Percentiles rank a stretch among this genome's conserved stretches.
These are phyloP conservation scores for Sphaeridia pumilis DNA, from an alignment of 2,888 invertebrate species.

Conservation along the genomic window DNA sequence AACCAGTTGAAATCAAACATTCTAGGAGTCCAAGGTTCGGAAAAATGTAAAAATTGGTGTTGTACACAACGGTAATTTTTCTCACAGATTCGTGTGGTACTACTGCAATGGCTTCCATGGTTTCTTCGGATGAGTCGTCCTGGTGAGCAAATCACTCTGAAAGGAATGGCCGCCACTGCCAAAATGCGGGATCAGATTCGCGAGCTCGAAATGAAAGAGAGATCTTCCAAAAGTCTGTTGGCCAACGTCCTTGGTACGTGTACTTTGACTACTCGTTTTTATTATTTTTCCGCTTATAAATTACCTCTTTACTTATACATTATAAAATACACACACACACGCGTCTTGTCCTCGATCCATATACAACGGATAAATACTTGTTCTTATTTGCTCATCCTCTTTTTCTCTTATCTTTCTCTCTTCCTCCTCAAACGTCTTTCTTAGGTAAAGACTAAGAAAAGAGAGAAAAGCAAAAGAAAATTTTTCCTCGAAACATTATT, in stretches of 20 bases:
- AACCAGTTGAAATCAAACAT: slow-evolving; percentile 26
- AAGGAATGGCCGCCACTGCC: slow-evolving; percentile 37
- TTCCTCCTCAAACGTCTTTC: neutral
- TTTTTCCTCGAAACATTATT: neutral
- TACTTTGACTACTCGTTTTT: too few species aligned
- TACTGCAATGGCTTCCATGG: slow-evolving; percentile 96
- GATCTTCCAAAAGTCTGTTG: slow-evolving; percentile 86
- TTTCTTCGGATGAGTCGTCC: slow-evolving; percentile 85
- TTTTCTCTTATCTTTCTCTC: neutral
- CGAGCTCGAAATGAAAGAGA: slow-evolving; percentile 76
- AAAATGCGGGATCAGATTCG: slow-evolving; percentile 52
- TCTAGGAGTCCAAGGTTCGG: neutral
- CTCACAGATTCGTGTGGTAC: slow-evolving; percentile 70
- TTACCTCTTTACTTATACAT: too few species aligned
- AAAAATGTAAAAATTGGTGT: neutral
- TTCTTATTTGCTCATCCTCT: neutral
- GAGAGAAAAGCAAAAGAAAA: neutral
- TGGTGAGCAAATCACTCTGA: slow-evolving; percentile 41
- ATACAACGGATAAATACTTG: too few species aligned
- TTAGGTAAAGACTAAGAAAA: neutral
- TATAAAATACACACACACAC: too few species aligned
- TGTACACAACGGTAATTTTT: neutral
- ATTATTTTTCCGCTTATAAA: too few species aligned
- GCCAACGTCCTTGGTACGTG: slow-evolving; percentile 66
- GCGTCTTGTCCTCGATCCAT: too few species aligned